These are phyloP conservation scores for Anthopleura sola DNA, from an alignment of 64 coral and sea anemone species.

Conservation along the genomic window DNA sequence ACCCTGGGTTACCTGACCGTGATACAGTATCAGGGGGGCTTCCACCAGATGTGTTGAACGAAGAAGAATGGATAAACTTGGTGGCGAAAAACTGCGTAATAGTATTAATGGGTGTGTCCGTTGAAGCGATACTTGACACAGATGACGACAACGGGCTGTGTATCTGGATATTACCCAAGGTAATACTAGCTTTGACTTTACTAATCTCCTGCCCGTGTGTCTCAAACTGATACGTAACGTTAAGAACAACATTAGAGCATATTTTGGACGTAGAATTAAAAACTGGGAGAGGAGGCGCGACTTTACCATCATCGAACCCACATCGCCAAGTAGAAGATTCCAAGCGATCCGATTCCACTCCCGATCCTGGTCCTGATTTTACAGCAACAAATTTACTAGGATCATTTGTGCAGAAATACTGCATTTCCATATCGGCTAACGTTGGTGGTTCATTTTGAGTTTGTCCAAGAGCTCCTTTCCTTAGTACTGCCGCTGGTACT, in stretches of 20 bases:
- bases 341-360: neutral
- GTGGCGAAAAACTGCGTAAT: conserved; percentile 51
- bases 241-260: conserved; percentile 66
- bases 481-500: conserved; percentile 54
- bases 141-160: neutral
- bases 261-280: conserved; percentile 50
- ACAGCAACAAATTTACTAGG: conserved; percentile 7
- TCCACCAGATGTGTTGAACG: conserved; percentile 14
- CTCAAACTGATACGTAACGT: conserved; percentile 52
- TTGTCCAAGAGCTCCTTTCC: conserved; percentile 45
- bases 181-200: conserved; percentile 45
- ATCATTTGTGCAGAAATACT: conserved; percentile 56
- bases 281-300: conserved; percentile 50
- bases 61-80: conserved; percentile 42
- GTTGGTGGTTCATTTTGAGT: conserved; percentile 34
- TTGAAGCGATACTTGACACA: conserved; percentile 4
- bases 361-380: neutral
- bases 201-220: conserved; percentile 45
- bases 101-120: conserved; percentile 21
- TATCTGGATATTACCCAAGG: conserved; percentile 49
- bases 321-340: conserved; percentile 46
- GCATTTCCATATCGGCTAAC: conserved; percentile 55
- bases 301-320: conserved; percentile 60
- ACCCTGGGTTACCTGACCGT: conserved; percentile 77
- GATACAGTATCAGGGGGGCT: neutral